Conservation (phyloP, 2,113 vertebrate species). For the Procapra przewalskii region DNA sequence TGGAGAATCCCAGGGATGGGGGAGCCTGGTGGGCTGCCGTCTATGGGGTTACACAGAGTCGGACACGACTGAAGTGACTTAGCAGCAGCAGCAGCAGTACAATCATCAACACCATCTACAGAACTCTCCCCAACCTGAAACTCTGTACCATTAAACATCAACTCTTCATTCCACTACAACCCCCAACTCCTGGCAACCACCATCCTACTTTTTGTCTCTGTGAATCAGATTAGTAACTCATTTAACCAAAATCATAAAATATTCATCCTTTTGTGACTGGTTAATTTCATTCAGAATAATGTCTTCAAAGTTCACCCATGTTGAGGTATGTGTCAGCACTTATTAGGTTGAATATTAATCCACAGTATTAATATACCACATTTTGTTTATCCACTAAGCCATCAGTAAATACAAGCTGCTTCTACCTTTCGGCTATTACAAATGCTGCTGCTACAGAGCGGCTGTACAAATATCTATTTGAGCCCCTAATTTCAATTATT, state of each 20-base stretch:
- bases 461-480: background rate
- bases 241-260: background rate
- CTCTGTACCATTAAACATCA: background rate
- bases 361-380: background rate
- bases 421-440: background rate
- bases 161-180: background rate
- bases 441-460: background rate
- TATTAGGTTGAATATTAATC: background rate
- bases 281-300: background rate
- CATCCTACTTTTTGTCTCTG: background rate
- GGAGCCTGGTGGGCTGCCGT: background rate
- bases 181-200: background rate
- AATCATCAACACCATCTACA: background rate
- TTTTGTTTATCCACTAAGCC: background rate
- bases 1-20: background rate
- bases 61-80: background rate
- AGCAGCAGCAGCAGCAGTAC: background rate
- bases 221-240: background rate
- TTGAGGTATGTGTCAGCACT: background rate
- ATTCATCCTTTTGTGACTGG: background rate
- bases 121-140: constrained; percentile 17
- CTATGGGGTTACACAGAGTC: background rate
- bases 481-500: background rate
- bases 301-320: background rate
- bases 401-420: background rate